Evolutionary conservation across 2,888 invertebrate species (phyloP).

Genomic region (Melolontha melolontha): DNA sequence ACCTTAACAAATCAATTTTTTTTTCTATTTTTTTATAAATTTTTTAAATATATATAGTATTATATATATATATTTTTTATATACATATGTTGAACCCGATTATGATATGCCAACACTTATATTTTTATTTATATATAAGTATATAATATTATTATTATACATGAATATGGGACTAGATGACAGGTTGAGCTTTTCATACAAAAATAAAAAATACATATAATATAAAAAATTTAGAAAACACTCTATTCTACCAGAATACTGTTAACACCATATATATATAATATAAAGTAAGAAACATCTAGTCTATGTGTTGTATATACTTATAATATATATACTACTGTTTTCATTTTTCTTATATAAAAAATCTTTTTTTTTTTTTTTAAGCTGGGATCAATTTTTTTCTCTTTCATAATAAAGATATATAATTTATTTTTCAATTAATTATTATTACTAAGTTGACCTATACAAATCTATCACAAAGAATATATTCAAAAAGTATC

Average conservation of each 20-base stretch:
- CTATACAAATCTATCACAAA: conserved; percentile 39
- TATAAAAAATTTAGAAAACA: conserved; percentile 65
- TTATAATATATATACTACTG: conserved; percentile 23
- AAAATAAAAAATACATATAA: conserved; percentile 67
- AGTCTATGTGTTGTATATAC: conserved; percentile 49
- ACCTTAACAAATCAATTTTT: neutral
- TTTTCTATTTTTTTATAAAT: conserved; percentile 14
- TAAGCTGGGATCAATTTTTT: conserved; percentile 59
- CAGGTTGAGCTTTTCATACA: conserved; percentile 66
- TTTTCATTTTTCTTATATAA: conserved; percentile 58
- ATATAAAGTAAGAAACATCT: conserved; percentile 64
- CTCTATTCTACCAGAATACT: conserved; percentile 66
- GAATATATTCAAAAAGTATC: conserved; percentile 39
- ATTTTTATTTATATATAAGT: conserved; percentile 41
- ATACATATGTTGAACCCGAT: conserved; percentile 56
- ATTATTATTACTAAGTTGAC: conserved; percentile 43
- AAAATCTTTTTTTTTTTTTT: conserved; percentile 61
- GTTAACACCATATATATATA: conserved; percentile 63
- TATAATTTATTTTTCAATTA: conserved; percentile 48
- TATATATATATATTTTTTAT: conserved; percentile 29
- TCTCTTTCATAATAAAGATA: conserved; percentile 42
- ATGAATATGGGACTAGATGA: conserved; percentile 63
- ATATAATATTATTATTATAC: conserved; percentile 42
- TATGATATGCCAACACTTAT: conserved; percentile 64
- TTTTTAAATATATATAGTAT: conserved; percentile 11